Conservation (phyloP, 2,797 vertebrate species). For the Coccyzus lansbergi region DNA sequence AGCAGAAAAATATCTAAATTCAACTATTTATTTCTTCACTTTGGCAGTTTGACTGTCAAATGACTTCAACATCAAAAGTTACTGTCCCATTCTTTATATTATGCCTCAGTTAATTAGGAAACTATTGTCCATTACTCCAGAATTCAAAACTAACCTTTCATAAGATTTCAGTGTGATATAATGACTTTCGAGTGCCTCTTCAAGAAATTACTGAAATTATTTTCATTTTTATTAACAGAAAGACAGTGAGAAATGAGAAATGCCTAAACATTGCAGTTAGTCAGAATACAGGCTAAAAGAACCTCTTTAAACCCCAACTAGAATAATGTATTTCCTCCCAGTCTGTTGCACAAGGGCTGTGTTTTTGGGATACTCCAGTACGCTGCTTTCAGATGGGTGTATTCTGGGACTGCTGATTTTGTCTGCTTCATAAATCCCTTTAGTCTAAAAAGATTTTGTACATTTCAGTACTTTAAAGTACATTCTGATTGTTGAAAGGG, state of each 20-base stretch:
- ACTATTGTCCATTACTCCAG: neutral
- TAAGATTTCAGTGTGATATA: neutral
- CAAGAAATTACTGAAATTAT: neutral
- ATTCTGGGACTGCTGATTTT: neutral
- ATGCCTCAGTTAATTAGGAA: neutral
- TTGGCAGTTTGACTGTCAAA: neutral
- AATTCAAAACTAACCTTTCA: neutral
- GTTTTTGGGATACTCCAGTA: neutral
- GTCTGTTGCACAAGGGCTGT: rapidly evolving
- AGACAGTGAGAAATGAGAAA: neutral
- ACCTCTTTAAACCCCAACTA: neutral
- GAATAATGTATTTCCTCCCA: neutral
- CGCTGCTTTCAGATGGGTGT: neutral
- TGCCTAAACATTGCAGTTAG: neutral
- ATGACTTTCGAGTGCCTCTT: neutral
- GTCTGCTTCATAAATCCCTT: neutral
- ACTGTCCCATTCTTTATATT: neutral
- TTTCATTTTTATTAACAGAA: neutral
- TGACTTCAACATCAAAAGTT: neutral
- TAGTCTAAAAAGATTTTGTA: neutral
- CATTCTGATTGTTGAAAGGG: neutral
- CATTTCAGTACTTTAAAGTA: neutral
- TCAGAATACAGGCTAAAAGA: neutral
- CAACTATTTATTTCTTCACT: neutral
- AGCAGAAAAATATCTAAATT: neutral